These are phyloP conservation scores for Apocheima hispidaria DNA, from an alignment of 2,888 invertebrate genomes.

Conservation along the genomic window DNA sequence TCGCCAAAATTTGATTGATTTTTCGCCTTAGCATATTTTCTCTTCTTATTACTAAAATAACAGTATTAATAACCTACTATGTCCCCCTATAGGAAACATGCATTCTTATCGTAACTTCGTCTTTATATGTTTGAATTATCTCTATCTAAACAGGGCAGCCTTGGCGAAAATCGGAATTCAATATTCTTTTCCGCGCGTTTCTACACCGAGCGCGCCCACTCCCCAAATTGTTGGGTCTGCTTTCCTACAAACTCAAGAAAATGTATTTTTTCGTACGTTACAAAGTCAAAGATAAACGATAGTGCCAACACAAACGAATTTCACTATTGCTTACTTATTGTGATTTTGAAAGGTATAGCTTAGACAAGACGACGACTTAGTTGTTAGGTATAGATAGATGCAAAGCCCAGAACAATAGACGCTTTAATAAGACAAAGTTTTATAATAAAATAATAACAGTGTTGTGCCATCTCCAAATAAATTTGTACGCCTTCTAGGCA, in stretches of 20 bases:
- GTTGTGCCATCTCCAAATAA: too few relatives aligned
- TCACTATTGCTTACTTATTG: conserved; percentile 8
- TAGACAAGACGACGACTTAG: too few relatives aligned
- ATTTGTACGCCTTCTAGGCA: too few relatives aligned
- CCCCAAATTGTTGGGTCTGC: conserved; percentile 18
- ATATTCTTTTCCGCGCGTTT: conserved; percentile 16
- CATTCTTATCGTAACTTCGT: conserved; percentile 2
- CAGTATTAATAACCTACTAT: not conserved
- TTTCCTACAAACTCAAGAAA: conserved; percentile 21
- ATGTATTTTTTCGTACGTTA: conserved; percentile 12
- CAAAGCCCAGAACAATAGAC: not conserved
- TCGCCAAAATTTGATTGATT: not conserved
- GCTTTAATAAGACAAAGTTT: too few relatives aligned
- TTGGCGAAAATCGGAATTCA: conserved; percentile 28
- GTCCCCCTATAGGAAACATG: not conserved
- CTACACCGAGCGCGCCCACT: conserved; percentile 8
- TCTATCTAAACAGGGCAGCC: conserved; percentile 13
- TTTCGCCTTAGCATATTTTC: not conserved
- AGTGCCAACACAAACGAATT: conserved; percentile 18
- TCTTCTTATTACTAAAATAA: not conserved
- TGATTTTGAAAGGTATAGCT: conserved; percentile 1
- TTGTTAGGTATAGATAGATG: too few relatives aligned
- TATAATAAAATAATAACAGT: too few relatives aligned
- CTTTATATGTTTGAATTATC: conserved; percentile 13
- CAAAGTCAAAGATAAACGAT: conserved; percentile 20